Conservation (phyloP, 2,113 vertebrate species). For the Grantiella picta region DNA sequence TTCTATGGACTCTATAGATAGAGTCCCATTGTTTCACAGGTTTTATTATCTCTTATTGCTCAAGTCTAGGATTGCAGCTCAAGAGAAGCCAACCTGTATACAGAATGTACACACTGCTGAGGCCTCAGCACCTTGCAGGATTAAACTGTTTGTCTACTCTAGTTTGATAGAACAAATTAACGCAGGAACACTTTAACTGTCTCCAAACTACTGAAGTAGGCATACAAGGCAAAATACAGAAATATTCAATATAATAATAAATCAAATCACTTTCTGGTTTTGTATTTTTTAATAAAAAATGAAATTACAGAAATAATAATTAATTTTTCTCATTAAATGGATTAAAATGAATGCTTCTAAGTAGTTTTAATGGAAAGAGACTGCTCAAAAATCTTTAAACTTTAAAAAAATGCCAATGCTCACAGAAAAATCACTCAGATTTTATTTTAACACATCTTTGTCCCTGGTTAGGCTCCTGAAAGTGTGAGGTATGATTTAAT, state of each 20-base stretch:
- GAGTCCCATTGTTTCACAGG: neutral
- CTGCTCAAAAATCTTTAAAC: neutral
- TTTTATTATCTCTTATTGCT: neutral
- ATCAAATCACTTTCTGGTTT: neutral
- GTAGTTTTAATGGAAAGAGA: neutral
- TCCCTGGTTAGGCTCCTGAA: neutral
- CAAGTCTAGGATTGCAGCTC: neutral
- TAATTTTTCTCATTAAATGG: neutral
- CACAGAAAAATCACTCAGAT: neutral
- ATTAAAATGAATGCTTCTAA: neutral
- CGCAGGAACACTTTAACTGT: neutral
- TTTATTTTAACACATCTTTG: neutral
- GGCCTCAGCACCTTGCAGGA: neutral
- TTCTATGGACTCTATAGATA: neutral
- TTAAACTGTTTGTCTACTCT: neutral
- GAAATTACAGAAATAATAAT: neutral
- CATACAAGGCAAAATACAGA: neutral
- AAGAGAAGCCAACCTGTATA: neutral
- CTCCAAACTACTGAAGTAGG: neutral
- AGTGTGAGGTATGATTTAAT: neutral
- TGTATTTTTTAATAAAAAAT: neutral
- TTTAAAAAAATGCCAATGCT: neutral
- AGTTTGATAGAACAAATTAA: neutral
- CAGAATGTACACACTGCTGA: neutral
- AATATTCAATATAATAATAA: neutral